phyloP scores from a whole-genome alignment of 2,888 invertebrate species.

The Cabera pusaria region DNA sequence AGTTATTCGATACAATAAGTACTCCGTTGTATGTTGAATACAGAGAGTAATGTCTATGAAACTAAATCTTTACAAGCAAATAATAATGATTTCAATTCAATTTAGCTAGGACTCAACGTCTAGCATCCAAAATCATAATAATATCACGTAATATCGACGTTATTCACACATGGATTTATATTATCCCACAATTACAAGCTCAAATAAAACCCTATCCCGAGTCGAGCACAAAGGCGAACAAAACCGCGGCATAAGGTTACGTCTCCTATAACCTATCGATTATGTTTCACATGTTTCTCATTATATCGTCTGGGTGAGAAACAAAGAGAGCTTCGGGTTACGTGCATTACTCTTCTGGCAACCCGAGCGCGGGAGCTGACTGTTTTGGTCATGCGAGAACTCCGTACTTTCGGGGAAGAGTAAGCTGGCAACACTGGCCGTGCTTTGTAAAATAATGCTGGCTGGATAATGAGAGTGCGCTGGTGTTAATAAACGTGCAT shows the following conservation, averaged over 20 bases:
- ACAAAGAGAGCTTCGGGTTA: slow-evolving; percentile 72
- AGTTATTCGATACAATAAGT: too few relatives aligned
- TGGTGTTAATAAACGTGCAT: background rate
- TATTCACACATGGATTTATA: slow-evolving; percentile 7
- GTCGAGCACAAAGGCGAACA: slow-evolving; percentile 53
- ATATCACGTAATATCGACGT: too few relatives aligned
- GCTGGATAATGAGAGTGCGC: slow-evolving; percentile 26
- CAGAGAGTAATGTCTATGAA: too few relatives aligned
- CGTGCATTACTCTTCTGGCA: slow-evolving; percentile 65
- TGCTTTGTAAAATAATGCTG: slow-evolving; percentile 55
- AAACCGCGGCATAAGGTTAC: slow-evolving; percentile 63
- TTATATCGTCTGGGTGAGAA: slow-evolving; percentile 76
- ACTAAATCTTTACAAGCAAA: too few relatives aligned
- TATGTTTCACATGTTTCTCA: slow-evolving; percentile 78
- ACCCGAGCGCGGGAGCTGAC: slow-evolving; percentile 49
- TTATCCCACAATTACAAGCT: slow-evolving; percentile 44
- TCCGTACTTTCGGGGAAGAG: slow-evolving; percentile 61
- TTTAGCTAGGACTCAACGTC: too few relatives aligned
- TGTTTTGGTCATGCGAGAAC: slow-evolving; percentile 69
- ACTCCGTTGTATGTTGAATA: too few relatives aligned
- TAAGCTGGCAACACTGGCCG: slow-evolving; percentile 42
- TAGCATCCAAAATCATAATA: too few relatives aligned
- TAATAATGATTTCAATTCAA: too few relatives aligned
- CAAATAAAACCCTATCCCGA: slow-evolving; percentile 46
- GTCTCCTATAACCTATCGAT: slow-evolving; percentile 73